Evolutionary conservation across 2,113 vertebrate genomes (phyloP), one percentile per base, ranked within the genome.

Genomic region (Nesoenas mayeri): DNA sequence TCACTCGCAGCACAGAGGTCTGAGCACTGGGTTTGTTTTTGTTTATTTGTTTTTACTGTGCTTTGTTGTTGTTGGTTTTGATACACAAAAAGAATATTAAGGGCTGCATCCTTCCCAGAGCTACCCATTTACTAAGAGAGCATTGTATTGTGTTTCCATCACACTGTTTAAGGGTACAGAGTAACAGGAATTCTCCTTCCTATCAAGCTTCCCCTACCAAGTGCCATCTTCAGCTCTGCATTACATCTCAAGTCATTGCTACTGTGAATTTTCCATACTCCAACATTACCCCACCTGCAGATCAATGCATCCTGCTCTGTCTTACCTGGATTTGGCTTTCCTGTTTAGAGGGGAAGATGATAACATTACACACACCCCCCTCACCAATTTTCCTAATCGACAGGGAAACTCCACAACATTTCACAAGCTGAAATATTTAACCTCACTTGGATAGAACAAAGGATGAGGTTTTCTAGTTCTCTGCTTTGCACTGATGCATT

Each of bases 261-360:
- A 4, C 28, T 64, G 6, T 58, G 48, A 54, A 29, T 40, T 44
- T 75, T 29, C 57, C 42, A n/a, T 5, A 12, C 24, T 21, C 9
- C 50, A 29, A 15, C 32, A 11, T 42, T 42, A 71, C 14, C 4
- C 2, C 3, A 6, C 17, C 32, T 44, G 31, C 31, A 84, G 50
- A 29, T 17, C 15, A 61, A 15, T 3, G 15, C 47, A 60, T 10
- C 38, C 54, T 78, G 54, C 60, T 53, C 75, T 71, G 70, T 28
- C 25, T 26, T 18, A 40, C 44, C 19, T 34, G 19, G 10, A 44
- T 48, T 28, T 34, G 34, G 18, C 21, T 31, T 38, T n/a, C 40
- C 42, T 3, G 0, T 44, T 48, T 14, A 4, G 6, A 1, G 42
- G 6, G 42, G 42, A 7, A 44, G 42, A 44, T 17, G 15, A 44